These are phyloP conservation scores for Indicator maculatus DNA, from an alignment of 2,113 vertebrate species.

Conservation along the genomic window DNA sequence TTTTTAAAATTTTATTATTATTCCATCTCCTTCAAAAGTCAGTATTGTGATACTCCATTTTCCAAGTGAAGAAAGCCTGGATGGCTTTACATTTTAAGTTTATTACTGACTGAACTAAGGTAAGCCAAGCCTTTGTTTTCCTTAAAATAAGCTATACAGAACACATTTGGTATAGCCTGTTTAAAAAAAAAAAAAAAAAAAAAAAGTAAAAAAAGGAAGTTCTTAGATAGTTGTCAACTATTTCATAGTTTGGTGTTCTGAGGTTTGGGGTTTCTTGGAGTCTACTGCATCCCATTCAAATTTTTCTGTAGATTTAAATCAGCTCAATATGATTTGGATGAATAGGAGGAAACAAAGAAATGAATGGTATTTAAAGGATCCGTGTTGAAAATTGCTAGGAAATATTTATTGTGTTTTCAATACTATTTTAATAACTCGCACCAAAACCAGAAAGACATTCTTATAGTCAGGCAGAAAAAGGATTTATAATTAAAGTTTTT, in stretches of 20 bases:
- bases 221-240: background rate
- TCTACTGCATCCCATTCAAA: background rate
- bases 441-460: background rate
- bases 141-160: background rate
- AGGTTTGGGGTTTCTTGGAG: background rate
- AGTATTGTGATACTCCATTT: background rate
- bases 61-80: background rate
- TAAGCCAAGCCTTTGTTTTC: background rate
- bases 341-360: background rate
- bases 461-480: background rate
- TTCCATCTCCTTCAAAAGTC: background rate
- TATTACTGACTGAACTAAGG: background rate
- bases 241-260: background rate
- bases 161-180: background rate
- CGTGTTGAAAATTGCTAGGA: background rate
- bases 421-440: background rate
- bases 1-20: background rate
- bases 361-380: background rate
- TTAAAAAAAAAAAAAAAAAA: background rate
- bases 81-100: background rate
- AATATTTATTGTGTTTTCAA: background rate
- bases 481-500: background rate
- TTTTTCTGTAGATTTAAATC: slow-evolving; percentile 17
- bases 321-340: background rate
- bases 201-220: background rate